Evolutionary conservation across 2,113 vertebrate genomes (phyloP).

Genomic region (Chrysemys picta): DNA sequence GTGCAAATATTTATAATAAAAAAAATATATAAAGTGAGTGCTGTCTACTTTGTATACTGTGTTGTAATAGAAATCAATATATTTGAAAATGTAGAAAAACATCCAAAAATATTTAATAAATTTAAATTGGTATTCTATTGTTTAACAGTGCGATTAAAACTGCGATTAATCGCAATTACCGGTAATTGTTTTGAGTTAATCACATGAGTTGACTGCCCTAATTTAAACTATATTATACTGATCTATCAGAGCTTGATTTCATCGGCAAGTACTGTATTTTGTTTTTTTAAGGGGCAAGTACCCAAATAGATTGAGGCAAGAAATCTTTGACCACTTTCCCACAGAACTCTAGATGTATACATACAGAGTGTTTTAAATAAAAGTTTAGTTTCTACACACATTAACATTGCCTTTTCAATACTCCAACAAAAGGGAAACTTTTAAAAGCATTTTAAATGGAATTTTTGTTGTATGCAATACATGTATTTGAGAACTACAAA

Average conservation of each 20-base stretch:
- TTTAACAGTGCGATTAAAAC: no score
- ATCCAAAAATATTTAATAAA: no score
- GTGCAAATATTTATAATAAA: no score
- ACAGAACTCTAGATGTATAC: background rate
- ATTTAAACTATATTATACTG: background rate
- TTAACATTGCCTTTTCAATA: background rate
- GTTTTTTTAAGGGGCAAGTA: background rate
- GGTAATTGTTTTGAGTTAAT: no score
- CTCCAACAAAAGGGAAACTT: background rate
- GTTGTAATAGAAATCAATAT: no score
- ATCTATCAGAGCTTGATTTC: background rate
- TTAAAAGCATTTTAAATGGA: background rate
- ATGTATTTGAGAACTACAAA: background rate
- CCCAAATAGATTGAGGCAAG: background rate
- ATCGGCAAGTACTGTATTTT: background rate
- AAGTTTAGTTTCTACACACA: background rate
- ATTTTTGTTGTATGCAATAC: background rate
- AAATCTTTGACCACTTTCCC: slow-evolving; percentile 2
- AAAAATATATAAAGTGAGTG: no score
- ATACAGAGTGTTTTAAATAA: background rate
- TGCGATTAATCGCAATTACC: no score
- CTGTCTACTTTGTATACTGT: no score
- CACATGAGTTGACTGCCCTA: no score
- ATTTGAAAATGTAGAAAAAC: no score
- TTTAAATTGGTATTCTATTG: no score